Percentiles rank a stretch among this genome's conserved stretches.
phyloP scores from a whole-genome alignment of 2,888 invertebrate species.

The Cryptus viduatorius region DNA sequence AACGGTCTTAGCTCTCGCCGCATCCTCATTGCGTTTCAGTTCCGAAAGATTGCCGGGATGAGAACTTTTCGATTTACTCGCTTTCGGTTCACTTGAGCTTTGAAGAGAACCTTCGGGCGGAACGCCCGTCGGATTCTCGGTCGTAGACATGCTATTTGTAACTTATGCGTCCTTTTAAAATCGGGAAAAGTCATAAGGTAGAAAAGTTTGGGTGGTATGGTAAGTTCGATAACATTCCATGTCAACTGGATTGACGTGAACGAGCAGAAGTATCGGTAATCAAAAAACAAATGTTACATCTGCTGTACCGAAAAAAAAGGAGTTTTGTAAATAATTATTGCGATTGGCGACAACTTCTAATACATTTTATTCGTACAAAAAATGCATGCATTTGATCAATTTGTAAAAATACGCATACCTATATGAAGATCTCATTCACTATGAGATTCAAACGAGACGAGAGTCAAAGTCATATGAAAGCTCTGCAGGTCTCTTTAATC shows the following conservation, averaged over 20 bases:
- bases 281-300: constrained; percentile 59
- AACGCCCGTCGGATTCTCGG: constrained; percentile 20
- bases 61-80: not conserved
- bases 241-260: constrained; percentile 16
- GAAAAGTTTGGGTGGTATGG: not conserved
- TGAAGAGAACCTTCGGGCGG: constrained; percentile 9
- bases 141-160: constrained; percentile 40
- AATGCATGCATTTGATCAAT: too few relatives aligned
- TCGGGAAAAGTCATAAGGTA: constrained; percentile 1
- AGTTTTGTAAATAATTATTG: not conserved
- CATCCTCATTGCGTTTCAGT: constrained; percentile 41
- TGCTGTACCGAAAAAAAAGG: not conserved
- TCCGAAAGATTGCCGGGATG: constrained; percentile 20
- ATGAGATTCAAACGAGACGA: too few relatives aligned
- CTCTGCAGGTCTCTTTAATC: too few relatives aligned
- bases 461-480: too few relatives aligned
- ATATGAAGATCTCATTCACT: too few relatives aligned
- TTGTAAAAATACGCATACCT: too few relatives aligned
- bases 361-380: too few relatives aligned
- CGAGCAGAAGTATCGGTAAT: constrained; percentile 37
- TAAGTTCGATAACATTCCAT: not conserved
- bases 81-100: not conserved
- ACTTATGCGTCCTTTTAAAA: not conserved
- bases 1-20: constrained; percentile 32
- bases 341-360: too few relatives aligned